These are phyloP conservation scores for Panagrolaimus sp. DNA, from an alignment of 1,140 invertebrate species.

Conservation along the genomic window DNA sequence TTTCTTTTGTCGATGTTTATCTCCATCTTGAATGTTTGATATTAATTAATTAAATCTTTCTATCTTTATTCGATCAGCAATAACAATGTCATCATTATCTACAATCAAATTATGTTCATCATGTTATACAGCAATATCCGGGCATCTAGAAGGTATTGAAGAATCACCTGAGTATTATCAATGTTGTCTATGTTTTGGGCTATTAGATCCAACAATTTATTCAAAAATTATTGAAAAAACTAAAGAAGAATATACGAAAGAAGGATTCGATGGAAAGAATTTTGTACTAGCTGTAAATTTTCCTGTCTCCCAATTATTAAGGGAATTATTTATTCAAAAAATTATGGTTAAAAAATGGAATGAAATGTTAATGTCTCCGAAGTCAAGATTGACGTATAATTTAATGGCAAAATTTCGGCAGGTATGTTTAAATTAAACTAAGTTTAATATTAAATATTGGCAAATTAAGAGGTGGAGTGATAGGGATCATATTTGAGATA, in stretches of 20 bases:
- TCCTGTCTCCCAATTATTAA: slow-evolving; percentile 42
- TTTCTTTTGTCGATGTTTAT: no score
- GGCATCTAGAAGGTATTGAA: neutral
- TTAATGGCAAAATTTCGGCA: slow-evolving; percentile 40
- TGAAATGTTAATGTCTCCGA: slow-evolving; percentile 26
- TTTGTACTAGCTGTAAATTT: slow-evolving; percentile 54
- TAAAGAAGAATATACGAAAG: slow-evolving; percentile 17
- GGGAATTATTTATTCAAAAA: slow-evolving; percentile 30
- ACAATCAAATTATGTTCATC: neutral
- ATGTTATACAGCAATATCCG: neutral
- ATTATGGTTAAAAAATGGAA: slow-evolving; percentile 16
- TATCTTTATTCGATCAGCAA: no score
- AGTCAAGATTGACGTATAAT: slow-evolving; percentile 32
- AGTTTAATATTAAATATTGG: slow-evolving; percentile 26
- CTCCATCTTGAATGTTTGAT: no score
- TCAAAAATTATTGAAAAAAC: slow-evolving; percentile 23
- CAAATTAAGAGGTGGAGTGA: no score
- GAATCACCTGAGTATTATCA: neutral
- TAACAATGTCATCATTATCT: no score
- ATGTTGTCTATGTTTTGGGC: slow-evolving; percentile 37
- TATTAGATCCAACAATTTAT: slow-evolving; percentile 29
- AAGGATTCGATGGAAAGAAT: slow-evolving; percentile 40
- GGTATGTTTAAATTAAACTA: slow-evolving; percentile 22
- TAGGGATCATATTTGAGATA: no score
- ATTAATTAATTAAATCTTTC: no score